Evolutionary conservation across 2,113 vertebrate species (phyloP), one percentile per base, ranked within the genome.

Genomic region (Petrocephalus microphthalmus): DNA sequence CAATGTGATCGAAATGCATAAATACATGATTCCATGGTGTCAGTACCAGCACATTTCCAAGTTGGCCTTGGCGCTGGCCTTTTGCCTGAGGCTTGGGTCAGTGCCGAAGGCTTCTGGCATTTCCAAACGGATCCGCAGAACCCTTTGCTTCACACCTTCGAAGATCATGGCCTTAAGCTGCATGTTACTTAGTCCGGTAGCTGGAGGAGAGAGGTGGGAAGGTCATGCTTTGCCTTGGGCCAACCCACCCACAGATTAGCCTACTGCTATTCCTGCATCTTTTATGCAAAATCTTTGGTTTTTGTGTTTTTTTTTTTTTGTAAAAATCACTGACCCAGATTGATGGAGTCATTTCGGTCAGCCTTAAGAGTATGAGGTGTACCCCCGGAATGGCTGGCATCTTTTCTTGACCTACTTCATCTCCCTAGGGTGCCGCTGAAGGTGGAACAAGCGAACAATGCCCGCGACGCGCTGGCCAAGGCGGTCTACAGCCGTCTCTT

Each of bases 371-470:
- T 47, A 19, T 60, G 15, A 87, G 53, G 83, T 60, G 88, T 89
- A 52, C 11, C 85, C 87, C 71, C 83, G 87, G 84, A 85, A 87
- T 52, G 51, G 89, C 37, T 90, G 91, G 87, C 92, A 91, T 89
- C 93, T 90, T 93, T 93, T 92, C 19, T 29, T 92, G 91, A 52
- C 84, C 91, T 90, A 91, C 88, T 92, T 91, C 89, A 25, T 49
- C 90, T 91, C 93, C 87, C 49, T 84, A 99, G 98, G 93, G 98
- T 99, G 20, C 98, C 98, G 49, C 94, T 99, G 90, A 99, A 99
- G 95, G 98, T 99, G 94, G 98, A 99, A 88, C 98, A 99, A 89
- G 98, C 98, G 7, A 99, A 99, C 95, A 99, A 96, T 87, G 98
- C 98, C 42, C 97, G 98, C 0, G 98, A 99, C 92, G 98, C 98